Evolutionary conservation across 2,888 invertebrate species (phyloP), one percentile per base, ranked within the genome.

Genomic region (Meloe dianella): DNA sequence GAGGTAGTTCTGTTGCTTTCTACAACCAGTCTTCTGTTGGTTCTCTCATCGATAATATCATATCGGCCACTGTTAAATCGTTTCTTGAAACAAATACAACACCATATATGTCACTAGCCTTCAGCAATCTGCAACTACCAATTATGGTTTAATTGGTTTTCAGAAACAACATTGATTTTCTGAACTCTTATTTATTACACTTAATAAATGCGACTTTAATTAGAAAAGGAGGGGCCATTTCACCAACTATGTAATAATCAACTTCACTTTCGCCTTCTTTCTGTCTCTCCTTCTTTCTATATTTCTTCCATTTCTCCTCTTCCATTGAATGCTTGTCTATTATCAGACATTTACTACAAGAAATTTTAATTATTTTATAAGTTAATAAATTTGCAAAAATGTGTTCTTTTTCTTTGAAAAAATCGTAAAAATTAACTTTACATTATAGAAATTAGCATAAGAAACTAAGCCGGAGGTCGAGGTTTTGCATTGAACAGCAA

Each of bases 81-180:
- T 80, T 84, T 82, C 83, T 82, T 77, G 83, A 84, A 84, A 83
- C 82, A 84, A 84, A 83, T 83, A 80, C 83, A 81, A 78, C 77
- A 79, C 83, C 83, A 78, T 83, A 83, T 83, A 84, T 80, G 82
- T 81, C 80, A 81, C 79, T 80, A 81, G 80, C 81, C 82, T 83
- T 81, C 82, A 80, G 80, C 81, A 81, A 82, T 82, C 82, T 79
- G 80, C 82, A 79, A 78, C 81, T 82, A 80, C 84, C 84, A 81
- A 83, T 83, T 84, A 84, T 83, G 83, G 83, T 82, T 83, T 84
- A 84, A 84, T 84, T 83, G 84, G 82, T 83, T 84, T 83, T 81
- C 78, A 82, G 83, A 83, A 83, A 80, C 78, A 81, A 82, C 82
- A 82, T 83, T 82, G 82, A 83, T 83, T 83, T 82, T 83, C 79